Evolutionary conservation across 2,888 invertebrate species (phyloP), one percentile per base, ranked within the genome.

Genomic region (Caenorhabditis panamensis): DNA sequence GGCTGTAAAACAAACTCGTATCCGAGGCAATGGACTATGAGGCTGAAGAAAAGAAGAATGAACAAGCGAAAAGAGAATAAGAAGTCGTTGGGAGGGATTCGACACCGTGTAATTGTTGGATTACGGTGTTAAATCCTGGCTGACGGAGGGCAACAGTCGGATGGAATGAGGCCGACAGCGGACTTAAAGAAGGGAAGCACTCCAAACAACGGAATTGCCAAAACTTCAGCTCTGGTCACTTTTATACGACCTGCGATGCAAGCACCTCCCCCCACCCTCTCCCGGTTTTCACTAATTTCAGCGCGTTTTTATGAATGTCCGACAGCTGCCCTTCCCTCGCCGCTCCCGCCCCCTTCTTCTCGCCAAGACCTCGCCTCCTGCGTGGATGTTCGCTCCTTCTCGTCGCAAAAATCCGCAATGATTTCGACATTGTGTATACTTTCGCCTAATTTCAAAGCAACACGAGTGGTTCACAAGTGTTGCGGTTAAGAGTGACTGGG

Each of bases 61-160:
- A 22, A 6, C 9, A 37, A 44, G 28, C 31, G 49, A 37, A 66
- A 66, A 26, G 58, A 61, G 58, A 61, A 58, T 36, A 41, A 66
- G 41, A 64, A 75, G 66, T 67, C 31, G 41, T 26, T 51, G 44
- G 61, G 26, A 61, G 61, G 69, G 61, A 66, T 47, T 54, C 44
- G 67, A 72, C 72, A 72, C 78, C 72, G 62, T 79, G 72, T 79
- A 79, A 79, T 79, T 79, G 79, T 61, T 67, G 79, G 79, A 79
- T 79, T 79, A 79, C 79, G 79, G 79, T 79, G 79, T 79, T 79
- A 79, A 79, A 54, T 61, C 72, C 64, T 22, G 37, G 13, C 44
- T 28, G 44, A 63, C 69, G 71, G 69, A 78, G 61, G 69, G 64
- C 69, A 78, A 44, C 11, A n/a, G 31, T 24, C 13, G 16, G 63